These are phyloP conservation scores for Drymonia ruficornis DNA, from an alignment of 2,888 invertebrate genomes.

Conservation along the genomic window DNA sequence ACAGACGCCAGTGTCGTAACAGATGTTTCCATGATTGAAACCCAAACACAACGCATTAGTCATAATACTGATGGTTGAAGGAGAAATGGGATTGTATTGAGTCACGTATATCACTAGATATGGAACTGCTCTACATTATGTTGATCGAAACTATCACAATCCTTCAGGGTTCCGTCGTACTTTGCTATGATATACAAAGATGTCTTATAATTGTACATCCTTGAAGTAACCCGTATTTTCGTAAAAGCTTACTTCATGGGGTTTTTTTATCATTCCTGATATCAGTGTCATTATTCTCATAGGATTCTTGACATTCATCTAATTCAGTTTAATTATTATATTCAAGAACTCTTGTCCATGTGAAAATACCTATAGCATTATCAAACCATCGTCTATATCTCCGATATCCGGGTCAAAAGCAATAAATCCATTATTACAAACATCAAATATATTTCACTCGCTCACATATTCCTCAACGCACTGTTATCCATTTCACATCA, in stretches of 20 bases:
- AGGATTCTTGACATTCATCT: background rate
- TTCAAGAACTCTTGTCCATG: too few relatives aligned
- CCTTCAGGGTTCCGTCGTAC: too few relatives aligned
- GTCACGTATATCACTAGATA: background rate
- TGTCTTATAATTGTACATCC: too few relatives aligned
- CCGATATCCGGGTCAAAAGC: background rate
- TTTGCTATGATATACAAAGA: too few relatives aligned
- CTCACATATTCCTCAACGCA: background rate
- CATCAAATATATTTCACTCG: constrained; percentile 4
- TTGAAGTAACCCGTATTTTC: too few relatives aligned
- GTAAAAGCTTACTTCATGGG: too few relatives aligned
- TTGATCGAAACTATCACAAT: too few relatives aligned
- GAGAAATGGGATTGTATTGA: background rate
- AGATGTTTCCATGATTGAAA: background rate
- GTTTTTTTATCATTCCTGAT: too few relatives aligned
- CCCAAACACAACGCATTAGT: background rate
- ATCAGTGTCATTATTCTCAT: too few relatives aligned
- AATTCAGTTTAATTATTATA: background rate
- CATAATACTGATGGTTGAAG: background rate
- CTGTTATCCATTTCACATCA: constrained; percentile 24
- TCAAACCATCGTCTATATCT: background rate
- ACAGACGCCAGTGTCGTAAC: background rate
- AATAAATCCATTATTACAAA: background rate
- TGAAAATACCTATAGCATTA: background rate
- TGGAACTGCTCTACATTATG: background rate